A percentile compares a stretch with the other conserved stretches of the same genome.
Conservation (phyloP, 2,113 vertebrate genomes). For the Pogona vitticeps region DNA sequence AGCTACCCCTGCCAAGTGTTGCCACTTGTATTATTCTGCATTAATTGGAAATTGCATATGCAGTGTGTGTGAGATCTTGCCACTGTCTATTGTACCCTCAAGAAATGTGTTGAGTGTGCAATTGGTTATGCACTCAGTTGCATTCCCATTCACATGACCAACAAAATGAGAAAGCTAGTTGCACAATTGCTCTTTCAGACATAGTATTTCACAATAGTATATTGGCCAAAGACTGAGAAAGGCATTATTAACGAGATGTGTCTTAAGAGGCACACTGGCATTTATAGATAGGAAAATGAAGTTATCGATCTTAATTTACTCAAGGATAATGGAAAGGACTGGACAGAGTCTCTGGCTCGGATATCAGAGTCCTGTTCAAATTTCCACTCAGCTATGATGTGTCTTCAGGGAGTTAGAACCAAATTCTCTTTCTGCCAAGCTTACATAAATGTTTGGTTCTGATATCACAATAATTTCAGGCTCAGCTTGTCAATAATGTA, state of each 20-base stretch:
- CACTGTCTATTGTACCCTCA: too few relatives aligned
- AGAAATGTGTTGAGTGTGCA: too few relatives aligned
- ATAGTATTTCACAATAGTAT: too few relatives aligned
- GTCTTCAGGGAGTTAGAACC: background rate
- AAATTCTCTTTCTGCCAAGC: background rate
- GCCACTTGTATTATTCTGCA: too few relatives aligned
- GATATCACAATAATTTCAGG: background rate
- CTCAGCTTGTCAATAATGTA: conserved; percentile 12
- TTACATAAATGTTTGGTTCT: background rate
- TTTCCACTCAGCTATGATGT: background rate
- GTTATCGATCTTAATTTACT: background rate
- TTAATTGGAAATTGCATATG: too few relatives aligned
- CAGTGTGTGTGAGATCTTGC: too few relatives aligned
- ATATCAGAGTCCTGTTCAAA: background rate
- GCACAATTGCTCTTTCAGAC: too few relatives aligned
- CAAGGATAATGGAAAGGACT: background rate
- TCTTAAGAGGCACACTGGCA: background rate
- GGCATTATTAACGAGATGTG: background rate
- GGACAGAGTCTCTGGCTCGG: background rate
- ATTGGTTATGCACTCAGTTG: too few relatives aligned
- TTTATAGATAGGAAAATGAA: background rate
- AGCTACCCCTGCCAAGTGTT: too few relatives aligned
- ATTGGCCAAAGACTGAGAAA: too few relatives aligned
- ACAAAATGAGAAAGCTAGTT: too few relatives aligned
- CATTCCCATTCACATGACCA: too few relatives aligned